Base-by-base conservation (phyloP, 2,113 vertebrate genomes). In the Trachemys scripta region DNA sequence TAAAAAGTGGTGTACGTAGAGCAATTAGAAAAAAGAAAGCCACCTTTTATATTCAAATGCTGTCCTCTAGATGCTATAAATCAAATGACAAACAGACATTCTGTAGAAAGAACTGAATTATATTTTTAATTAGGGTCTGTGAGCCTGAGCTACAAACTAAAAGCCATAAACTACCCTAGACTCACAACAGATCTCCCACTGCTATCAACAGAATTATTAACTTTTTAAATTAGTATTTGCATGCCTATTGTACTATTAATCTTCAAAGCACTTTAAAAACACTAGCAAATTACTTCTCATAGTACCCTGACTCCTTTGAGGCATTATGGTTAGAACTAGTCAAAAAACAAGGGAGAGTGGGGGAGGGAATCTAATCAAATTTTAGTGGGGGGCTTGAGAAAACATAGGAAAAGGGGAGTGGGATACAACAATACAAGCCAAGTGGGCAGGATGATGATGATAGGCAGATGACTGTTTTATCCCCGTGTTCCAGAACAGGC, bases 41-140 rank as follows among this genome's bases (percentile, higher is more conserved):
- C 82, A 90, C 83, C 53, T 90, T 96, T 93, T 93, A 78, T 65
- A 86, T 90, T 90, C 54, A 80, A n/a, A 49, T 92, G 6, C 84
- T 72, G 13, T 50, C 47, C 12, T 29, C 47, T 49, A 69, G 84
- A 84, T 56, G 2, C 25, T 88, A 94, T 87, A 89, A 90, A 88
- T 84, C 19, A 81, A 82, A 84, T 87, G 80, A 83, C 51, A 82
- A 96, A 91, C 29, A 19, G 87, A 82, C 45, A 89, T 62, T 72
- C 35, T 88, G 6, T 50, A 72, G 82, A 75, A 85, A 81, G n/a
- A 53, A 27, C 22, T 80, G 45, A 75, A 31, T 76, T 72, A 82
- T 42, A 57, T 17, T 94, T 92, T 84, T 84, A 84, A 92, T 94
- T 84, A 84, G 38, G 56, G n/a, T 56, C 85, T 93, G 89, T 50